Evolutionary conservation across 2,113 vertebrate genomes (phyloP), one percentile per base, ranked within the genome.

Genomic region (Sebastes schlegelii): DNA sequence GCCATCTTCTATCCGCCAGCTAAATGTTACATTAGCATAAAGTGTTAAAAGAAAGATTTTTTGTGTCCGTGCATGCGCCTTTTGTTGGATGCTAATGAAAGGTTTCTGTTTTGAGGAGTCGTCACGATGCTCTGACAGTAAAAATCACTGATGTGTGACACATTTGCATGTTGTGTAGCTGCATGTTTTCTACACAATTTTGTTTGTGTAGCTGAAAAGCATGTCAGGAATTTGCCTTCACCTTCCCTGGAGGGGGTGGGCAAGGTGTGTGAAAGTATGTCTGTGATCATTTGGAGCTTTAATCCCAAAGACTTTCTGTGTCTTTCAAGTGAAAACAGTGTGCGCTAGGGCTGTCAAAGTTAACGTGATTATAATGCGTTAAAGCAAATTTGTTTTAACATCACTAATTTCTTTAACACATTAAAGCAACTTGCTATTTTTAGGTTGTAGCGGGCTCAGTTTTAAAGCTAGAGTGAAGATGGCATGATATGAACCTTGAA

Each of bases 1-100:
- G 80, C 85, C 84, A 79, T 90, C 82, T 88, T 88, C 73, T 85
- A 69, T 85, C 79, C 64, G 81, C 68, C 74, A 89, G 80, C 91
- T 89, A 92, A 93, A 93, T 93, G 92, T 91, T 85, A 92, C 76
- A 90, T 93, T 92, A 97, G 93, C 96, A 97, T 93, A 97, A 97
- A 94, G 93, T 96, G 74, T 89, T 93, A 75, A 89, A 81, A 42
- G 77, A 60, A 26, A 48, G 55, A 78, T 58, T 86, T 64, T 45
- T 64, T 45, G 57, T 80, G 65, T 58, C 51, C 4, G 8, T 79
- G 66, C 62, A 48, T 69, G 19, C 13, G 5, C 12, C 40, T 46
- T 61, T 68, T 80, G 16, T 85, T 73, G 17, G 58, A 21, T 45
- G 16, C 52, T 71, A 62, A 85, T 58, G 11, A 79, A 80, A 72